Base-by-base conservation (phyloP, 2,888 invertebrate genomes). In the Muschampia plurimacula region DNA sequence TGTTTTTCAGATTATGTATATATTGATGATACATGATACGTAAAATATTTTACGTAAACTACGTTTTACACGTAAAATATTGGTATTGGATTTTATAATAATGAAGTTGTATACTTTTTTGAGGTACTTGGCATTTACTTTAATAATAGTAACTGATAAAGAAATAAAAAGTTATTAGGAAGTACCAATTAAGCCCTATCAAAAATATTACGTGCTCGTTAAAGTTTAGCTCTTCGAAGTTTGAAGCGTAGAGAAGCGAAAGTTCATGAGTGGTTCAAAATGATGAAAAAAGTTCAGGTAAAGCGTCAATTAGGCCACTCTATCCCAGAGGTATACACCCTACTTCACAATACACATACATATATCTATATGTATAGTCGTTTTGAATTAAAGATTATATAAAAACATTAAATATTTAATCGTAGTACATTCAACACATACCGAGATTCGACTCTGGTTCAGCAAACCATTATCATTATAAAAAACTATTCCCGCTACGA, bases 121-220 rank as follows among this genome's bases (percentile, higher is more conserved):
- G 52, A 15, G 15, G 52, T 10, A 52, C 52, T 52, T 8, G 15
- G 15, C 52, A 15, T 2, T 41, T 8, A 10, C 22, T 55, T 55
- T 9, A 9, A 22, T 13, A 22, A 55, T 55, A 9, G 5, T 52
- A 8, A 52, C 6, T 41, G 46, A 10, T 55, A 22, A 55, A 55
- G 9, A 9, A 55, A 59, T 28, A 28, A 13, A 4, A 32, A 59
- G 59, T 59, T 32, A 59, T 59, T 7, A 32, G 32, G 12, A 59
- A 28, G 32, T 2, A 36, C 36, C 36, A 32, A 13, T 59, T 59
- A 13, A 5, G 32, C 32, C 59, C 46, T 32, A 46, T 65, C 9
- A 13, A 22, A 67, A 57, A 67, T 39, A 67, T 67, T 67, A 67
- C 67, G 15, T 67, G 55, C 15, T 52, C 55, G 55, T 55, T 67